Conservation (phyloP, 2,888 invertebrate species). For the Mesorhabditis spiculigera region DNA sequence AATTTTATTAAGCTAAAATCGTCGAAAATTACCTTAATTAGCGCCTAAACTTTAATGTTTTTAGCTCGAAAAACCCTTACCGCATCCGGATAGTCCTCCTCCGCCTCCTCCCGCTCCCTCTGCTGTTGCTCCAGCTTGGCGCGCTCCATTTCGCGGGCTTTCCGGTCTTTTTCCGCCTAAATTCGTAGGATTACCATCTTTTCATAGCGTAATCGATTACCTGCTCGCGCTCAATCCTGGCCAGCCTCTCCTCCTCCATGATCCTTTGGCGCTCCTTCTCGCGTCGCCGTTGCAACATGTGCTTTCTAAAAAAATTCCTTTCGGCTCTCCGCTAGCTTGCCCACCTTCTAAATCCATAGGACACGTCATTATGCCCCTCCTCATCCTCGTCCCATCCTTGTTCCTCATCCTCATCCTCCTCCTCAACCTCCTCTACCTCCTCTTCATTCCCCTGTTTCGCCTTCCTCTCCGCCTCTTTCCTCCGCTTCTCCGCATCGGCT, state of each 20-base stretch:
- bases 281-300: conserved; percentile 20
- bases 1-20: too few species aligned
- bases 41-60: too few species aligned
- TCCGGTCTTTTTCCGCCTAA: background rate
- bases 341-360: background rate
- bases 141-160: background rate
- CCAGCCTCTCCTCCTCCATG: conserved; percentile 23
- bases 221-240: conserved; percentile 16
- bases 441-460: background rate
- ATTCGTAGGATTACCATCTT: background rate
- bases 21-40: too few species aligned
- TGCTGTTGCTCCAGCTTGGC: background rate
- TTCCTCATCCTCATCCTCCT: conserved; percentile 16
- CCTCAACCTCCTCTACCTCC: background rate
- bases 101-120: background rate
- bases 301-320: background rate
- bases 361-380: conserved; percentile 11
- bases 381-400: conserved; percentile 21
- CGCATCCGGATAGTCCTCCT: background rate
- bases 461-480: background rate
- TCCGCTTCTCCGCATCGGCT: background rate
- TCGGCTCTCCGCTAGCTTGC: background rate
- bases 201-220: background rate
- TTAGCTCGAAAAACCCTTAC: background rate
- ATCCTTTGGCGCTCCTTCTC: conserved; percentile 24